phyloP scores from a whole-genome alignment of 2,797 vertebrate genomes.

The Euphonia xanthogaster region DNA sequence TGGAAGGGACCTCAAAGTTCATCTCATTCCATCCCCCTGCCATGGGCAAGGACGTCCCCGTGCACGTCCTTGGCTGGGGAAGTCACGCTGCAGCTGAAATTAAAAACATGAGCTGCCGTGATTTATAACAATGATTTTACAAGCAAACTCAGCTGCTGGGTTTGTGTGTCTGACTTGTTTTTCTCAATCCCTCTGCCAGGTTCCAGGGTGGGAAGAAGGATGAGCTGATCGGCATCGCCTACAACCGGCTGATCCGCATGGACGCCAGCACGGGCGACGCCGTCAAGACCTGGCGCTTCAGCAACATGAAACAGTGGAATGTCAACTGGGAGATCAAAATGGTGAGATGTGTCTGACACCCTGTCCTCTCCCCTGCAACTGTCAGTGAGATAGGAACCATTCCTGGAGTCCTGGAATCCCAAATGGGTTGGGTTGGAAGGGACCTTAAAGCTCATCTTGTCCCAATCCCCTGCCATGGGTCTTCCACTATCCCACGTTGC shows the following conservation, averaged over 20 bases:
- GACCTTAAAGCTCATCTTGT: not conserved
- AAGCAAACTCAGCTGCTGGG: not conserved
- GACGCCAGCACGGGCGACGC: constrained; percentile 92
- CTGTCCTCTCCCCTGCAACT: rapidly evolving
- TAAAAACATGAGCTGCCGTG: rapidly evolving
- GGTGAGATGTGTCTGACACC: constrained; percentile 69
- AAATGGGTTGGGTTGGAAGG: not conserved
- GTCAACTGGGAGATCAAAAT: constrained; percentile 99
- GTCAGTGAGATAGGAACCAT: rapidly evolving
- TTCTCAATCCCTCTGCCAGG: constrained; percentile 60
- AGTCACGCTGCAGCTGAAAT: rapidly evolving
- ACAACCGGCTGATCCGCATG: constrained; percentile 96
- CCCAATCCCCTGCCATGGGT: not conserved
- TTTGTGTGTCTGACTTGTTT: rapidly evolving
- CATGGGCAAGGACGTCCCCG: not conserved
- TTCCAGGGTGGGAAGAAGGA: constrained; percentile 96
- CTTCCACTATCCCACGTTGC: rapidly evolving
- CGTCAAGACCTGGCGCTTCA: constrained; percentile 97
- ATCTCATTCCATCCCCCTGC: not conserved
- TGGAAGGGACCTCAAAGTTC: not conserved
- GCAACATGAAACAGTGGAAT: constrained; percentile 99
- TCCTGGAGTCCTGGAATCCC: not conserved
- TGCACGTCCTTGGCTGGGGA: not conserved
- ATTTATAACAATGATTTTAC: rapidly evolving
- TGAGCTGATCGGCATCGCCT: constrained; percentile 95